Evolutionary conservation across 2,797 vertebrate genomes (phyloP), one percentile per base, ranked within the genome.

Genomic region (Remorina albescens): DNA sequence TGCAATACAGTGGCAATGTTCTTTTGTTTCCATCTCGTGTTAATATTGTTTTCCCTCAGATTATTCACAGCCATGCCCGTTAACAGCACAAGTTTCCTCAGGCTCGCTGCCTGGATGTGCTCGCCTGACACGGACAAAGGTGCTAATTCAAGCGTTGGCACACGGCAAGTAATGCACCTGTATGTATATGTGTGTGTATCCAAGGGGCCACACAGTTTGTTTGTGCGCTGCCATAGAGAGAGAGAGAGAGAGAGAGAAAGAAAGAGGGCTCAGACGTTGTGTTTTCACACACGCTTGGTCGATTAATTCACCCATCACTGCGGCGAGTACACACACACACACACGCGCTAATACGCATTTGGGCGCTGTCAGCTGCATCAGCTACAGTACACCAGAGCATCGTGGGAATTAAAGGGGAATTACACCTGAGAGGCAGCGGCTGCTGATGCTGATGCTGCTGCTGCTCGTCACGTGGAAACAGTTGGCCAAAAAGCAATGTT

Each of bases 261-360:
- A n/a, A n/a, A n/a, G n/a, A n/a, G n/a, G n/a, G n/a, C n/a, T 84
- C 82, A 90, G 88, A 85, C 81, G 51, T 79, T 21, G 67, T 66
- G 74, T 80, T 78, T 76, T 86, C 83, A 86, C 83, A 89, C 81
- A 82, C 73, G 68, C 86, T 85, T 65, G 69, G 86, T 82, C 60
- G 71, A 84, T 88, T 86, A 87, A 85, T 90, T 91, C 88, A 89
- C 71, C 78, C 80, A 64, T 83, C 74, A 28, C 74, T 56, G 76
- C 68, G 26, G 68, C 67, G 82, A 74, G 62, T n/a, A n/a, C n/a
- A n/a, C n/a, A n/a, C n/a, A n/a, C 74, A 58, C 82, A 67, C 82
- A 70, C 47, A 69, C 76, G 61, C 51, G 34, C 75, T 81, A 78
- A 84, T 82, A 76, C 65, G 59, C 82, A 71, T 85, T 78, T 72